phyloP scores from a whole-genome alignment of 1,140 invertebrate species.

The Lutraria rhynchaena region DNA sequence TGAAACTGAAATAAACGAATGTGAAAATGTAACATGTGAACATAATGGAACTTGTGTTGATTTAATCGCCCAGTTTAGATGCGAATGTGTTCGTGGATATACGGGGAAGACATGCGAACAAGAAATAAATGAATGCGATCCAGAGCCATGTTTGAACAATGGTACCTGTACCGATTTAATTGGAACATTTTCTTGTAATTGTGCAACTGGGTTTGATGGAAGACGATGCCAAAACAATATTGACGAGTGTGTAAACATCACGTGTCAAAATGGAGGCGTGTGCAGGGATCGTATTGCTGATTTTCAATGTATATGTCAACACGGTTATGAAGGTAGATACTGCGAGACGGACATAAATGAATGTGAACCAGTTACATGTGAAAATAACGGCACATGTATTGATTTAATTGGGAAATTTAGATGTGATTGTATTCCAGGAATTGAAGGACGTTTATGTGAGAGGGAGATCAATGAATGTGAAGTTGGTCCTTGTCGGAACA shows the following conservation, averaged over 20 bases:
- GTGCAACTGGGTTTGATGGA: constrained; percentile 21
- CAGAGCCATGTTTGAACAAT: constrained; percentile 18
- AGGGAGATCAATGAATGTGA: constrained; percentile 63
- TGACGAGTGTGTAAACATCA: constrained; percentile 43
- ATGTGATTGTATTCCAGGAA: constrained; percentile 44
- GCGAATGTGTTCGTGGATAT: constrained; percentile 3
- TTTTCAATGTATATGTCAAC: constrained; percentile 67
- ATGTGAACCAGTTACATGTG: constrained; percentile 87
- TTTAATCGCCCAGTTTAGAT: background rate
- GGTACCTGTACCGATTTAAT: constrained; percentile 1
- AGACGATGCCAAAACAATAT: constrained; percentile 12
- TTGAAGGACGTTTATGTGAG: constrained; percentile 9
- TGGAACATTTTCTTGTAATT: background rate
- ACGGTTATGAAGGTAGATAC: constrained; percentile 94
- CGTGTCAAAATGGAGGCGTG: constrained; percentile 43
- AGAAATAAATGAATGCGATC: constrained; percentile 21
- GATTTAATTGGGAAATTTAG: constrained; percentile 15
- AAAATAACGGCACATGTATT: constrained; percentile 51
- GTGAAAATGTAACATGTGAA: background rate
- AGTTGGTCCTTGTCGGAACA: constrained; percentile 66
- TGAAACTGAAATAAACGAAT: constrained; percentile 37
- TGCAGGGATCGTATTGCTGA: constrained; percentile 36
- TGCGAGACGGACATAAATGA: constrained; percentile 97
- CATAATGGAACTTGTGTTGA: constrained; percentile 20
- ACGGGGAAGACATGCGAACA: constrained; percentile 19